Conservation (phyloP, 2,113 vertebrate genomes). For the Brachyhypopomus occidentalis region DNA sequence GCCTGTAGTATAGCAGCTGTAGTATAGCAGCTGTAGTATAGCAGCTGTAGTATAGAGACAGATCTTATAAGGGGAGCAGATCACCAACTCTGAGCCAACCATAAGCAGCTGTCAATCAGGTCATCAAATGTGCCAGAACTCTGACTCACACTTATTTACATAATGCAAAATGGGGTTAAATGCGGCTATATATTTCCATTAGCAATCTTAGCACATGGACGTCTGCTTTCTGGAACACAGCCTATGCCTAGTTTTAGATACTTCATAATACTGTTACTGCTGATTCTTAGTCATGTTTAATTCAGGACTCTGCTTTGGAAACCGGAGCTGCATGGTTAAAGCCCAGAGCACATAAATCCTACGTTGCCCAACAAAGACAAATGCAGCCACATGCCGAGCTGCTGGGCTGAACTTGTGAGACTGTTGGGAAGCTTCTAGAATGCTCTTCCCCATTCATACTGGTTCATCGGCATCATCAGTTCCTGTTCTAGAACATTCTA, state of each 20-base stretch:
- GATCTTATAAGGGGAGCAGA: neutral
- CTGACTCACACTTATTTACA: too few relatives aligned
- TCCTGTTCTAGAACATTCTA: neutral
- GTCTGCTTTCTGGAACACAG: neutral
- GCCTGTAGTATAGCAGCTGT: too few relatives aligned
- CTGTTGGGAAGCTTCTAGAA: neutral
- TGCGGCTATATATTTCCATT: neutral
- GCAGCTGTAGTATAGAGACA: too few relatives aligned
- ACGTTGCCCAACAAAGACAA: too few relatives aligned
- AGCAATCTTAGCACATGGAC: neutral
- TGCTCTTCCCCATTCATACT: neutral
- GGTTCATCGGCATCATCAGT: neutral
- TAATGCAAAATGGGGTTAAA: neutral
- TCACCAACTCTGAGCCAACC: conserved; percentile 50
- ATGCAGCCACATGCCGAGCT: too few relatives aligned
- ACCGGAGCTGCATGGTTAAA: too few relatives aligned
- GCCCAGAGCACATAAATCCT: too few relatives aligned
- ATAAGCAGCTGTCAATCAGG: neutral
- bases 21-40: too few relatives aligned
- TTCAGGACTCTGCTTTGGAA: too few relatives aligned
- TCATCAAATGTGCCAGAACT: neutral
- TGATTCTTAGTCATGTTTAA: too few relatives aligned
- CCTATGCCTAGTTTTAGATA: too few relatives aligned
- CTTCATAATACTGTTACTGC: too few relatives aligned
- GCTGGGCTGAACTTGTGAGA: neutral